phyloP scores from a whole-genome alignment of 2,113 vertebrate genomes.

The Willisornis vidua region DNA sequence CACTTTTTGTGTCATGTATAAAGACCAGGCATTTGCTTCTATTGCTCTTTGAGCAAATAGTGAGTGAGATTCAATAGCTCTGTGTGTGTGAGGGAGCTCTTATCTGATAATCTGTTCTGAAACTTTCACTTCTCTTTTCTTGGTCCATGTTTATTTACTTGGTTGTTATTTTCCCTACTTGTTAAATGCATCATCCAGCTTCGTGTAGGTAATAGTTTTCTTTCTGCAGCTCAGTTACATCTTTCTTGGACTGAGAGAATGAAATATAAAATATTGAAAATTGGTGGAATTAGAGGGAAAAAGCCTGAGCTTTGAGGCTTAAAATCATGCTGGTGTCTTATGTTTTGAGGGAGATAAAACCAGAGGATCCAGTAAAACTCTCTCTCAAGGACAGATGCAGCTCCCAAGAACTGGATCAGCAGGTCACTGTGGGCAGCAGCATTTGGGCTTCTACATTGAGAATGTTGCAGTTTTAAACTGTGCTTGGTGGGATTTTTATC shows the following conservation, averaged over 20 bases:
- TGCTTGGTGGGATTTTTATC: not conserved
- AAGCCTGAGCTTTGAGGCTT: not conserved
- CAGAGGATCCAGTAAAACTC: not conserved
- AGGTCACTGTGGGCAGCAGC: not conserved
- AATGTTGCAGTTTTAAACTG: not conserved
- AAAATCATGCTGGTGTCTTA: not conserved
- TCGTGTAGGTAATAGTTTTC: not conserved
- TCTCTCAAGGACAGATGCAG: not conserved
- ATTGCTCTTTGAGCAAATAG: not conserved
- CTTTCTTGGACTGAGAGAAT: not conserved
- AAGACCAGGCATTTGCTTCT: not conserved
- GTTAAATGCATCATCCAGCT: not conserved
- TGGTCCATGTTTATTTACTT: not conserved
- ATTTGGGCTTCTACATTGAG: not conserved
- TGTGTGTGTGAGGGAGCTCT: not conserved
- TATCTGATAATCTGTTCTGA: not conserved
- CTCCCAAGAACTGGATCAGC: not conserved
- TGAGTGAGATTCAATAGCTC: accelerated
- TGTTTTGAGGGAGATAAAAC: not conserved
- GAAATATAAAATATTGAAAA: not conserved
- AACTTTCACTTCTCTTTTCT: not conserved
- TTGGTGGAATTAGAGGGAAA: not conserved
- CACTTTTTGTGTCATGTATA: not conserved
- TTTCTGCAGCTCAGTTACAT: not conserved
- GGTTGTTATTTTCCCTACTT: not conserved